These are phyloP conservation scores for Esox lucius DNA, from an alignment of 2,797 vertebrate species.

Conservation along the genomic window DNA sequence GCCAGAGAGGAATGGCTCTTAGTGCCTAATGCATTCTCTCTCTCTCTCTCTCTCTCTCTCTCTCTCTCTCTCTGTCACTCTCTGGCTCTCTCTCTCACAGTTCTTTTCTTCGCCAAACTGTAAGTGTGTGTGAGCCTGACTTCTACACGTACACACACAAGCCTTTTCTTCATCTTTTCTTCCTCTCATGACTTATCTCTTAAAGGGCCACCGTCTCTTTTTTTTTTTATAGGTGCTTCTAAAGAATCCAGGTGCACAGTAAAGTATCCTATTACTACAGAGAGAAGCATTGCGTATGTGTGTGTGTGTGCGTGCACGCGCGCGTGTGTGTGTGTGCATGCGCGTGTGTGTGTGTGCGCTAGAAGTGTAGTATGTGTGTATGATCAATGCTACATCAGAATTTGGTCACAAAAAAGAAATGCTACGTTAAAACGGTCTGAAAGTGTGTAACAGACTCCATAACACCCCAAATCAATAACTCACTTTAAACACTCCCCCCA, in stretches of 20 bases:
- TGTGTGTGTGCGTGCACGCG: constrained; percentile 27
- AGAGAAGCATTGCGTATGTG: constrained; percentile 54
- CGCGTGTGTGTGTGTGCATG: background rate
- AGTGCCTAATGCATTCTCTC: constrained; percentile 72
- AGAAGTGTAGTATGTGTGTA: background rate
- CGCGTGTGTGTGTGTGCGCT: constrained; percentile 7
- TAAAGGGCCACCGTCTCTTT: constrained; percentile 63
- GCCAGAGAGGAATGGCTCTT: constrained; percentile 69
- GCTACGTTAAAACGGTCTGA: background rate
- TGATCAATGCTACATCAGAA: background rate
- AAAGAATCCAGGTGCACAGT: constrained; percentile 55
- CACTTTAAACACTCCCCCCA: constrained; percentile 1
- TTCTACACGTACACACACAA: constrained; percentile 53
- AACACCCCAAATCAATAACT: background rate
- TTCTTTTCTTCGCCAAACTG: constrained; percentile 18
- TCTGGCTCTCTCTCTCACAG: constrained; percentile 34
- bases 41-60: constrained; percentile 46
- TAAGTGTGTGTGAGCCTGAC: constrained; percentile 60
- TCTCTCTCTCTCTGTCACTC: constrained; percentile 47
- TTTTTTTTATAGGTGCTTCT: constrained; percentile 34
- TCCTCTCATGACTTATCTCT: constrained; percentile 61
- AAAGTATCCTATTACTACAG: constrained; percentile 55
- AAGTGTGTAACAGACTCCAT: background rate
- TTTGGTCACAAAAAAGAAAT: background rate
- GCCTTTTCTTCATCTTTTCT: constrained; percentile 53